These are phyloP conservation scores for Eupithecia exiguata DNA, from an alignment of 2,888 invertebrate genomes.

Conservation along the genomic window DNA sequence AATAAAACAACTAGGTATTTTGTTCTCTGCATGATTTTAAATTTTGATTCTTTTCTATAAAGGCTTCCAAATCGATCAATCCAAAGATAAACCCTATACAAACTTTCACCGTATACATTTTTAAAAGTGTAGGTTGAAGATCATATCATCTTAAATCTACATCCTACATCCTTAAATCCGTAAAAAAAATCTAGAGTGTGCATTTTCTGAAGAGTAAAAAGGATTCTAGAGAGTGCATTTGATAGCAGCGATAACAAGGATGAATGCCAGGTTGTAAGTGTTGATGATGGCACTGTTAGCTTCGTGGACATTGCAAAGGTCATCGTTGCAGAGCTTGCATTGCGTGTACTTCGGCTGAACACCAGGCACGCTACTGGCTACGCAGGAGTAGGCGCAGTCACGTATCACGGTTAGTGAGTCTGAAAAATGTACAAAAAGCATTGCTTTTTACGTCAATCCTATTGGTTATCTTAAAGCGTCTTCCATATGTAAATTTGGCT, in stretches of 20 bases:
- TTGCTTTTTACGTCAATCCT: neutral
- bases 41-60: neutral
- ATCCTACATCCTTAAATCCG: no score
- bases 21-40: neutral
- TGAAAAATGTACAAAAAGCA: conserved; percentile 47
- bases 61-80: neutral
- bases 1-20: neutral
- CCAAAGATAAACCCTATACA: neutral
- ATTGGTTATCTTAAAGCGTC: neutral
- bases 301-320: conserved; percentile 58
- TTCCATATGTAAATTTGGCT: neutral
- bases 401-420: conserved; percentile 60
- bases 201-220: neutral
- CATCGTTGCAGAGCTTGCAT: conserved; percentile 65
- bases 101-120: neutral
- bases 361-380: conserved; percentile 46
- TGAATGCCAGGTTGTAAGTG: conserved; percentile 46
- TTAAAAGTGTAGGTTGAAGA: neutral
- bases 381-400: conserved; percentile 66
- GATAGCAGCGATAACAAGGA: conserved; percentile 30
- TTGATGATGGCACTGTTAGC: conserved; percentile 55
- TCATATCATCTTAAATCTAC: no score
- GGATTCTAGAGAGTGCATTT: conserved; percentile 32
- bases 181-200: no score
- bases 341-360: conserved; percentile 54